These are phyloP conservation scores for Scrobipalpa atriplicella DNA, from an alignment of 2,888 invertebrate species.

Conservation along the genomic window DNA sequence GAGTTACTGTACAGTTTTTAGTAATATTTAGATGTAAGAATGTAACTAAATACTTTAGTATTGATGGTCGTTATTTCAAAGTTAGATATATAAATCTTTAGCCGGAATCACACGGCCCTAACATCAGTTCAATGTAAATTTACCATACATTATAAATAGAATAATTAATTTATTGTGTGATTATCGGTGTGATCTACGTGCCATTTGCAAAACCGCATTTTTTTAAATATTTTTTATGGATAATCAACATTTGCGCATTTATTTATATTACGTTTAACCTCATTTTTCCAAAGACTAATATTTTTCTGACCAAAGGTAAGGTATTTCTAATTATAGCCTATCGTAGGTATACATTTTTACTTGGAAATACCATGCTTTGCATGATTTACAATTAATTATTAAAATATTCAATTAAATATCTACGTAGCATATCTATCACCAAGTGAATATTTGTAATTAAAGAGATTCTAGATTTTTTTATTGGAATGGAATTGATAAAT, in stretches of 20 bases:
- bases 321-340: background rate
- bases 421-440: conserved; percentile 1
- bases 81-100: background rate
- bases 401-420: conserved; percentile 5
- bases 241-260: conserved; percentile 36
- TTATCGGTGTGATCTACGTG: conserved; percentile 44
- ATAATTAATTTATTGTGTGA: background rate
- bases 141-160: background rate
- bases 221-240: too few relatives aligned
- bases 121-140: background rate
- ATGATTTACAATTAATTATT: background rate
- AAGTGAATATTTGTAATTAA: conserved; percentile 2
- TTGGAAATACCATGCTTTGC: background rate
- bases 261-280: conserved; percentile 40
- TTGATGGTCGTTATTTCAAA: background rate
- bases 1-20: background rate
- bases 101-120: background rate
- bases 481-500: background rate
- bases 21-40: background rate
- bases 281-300: conserved; percentile 51
- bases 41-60: background rate
- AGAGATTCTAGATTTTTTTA: background rate
- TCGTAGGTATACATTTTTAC: background rate
- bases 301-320: conserved; percentile 47
- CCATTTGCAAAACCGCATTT: conserved; percentile 40